Evolutionary conservation across 2,797 vertebrate species (phyloP), one percentile per base, ranked within the genome.

Genomic region (Paguma larvata): DNA sequence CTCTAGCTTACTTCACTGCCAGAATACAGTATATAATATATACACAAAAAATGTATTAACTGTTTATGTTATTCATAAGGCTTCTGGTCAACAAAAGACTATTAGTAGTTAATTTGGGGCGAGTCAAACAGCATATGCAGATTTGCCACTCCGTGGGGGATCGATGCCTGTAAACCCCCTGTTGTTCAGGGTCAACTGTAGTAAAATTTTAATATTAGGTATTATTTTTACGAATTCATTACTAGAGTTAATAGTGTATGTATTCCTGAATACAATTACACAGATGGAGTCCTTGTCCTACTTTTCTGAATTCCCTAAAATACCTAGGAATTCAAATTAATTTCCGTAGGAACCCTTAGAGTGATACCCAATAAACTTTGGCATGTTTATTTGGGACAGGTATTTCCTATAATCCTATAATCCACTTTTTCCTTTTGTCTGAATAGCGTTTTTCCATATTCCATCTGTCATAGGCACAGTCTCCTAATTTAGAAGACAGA

Each of bases 361-460:
- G 6, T 59, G 23, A 53, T 73, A 68, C 23, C 3, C 32, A 77
- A 0, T 75, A 41, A 27, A 44, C 14, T 8, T 27, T 78, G 23
- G 2, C 30, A 79, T 77, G 96, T 96, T 82, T 82, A 23, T 41
- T 68, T 79, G 10, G 9, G 38, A 12, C 6, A 82, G 9, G 3
- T 73, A 4, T 87, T 92, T 92, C 8, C 19, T 84, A 34, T 87
- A 86, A 85, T 83, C 23, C 14, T 27, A 63, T 12, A 93, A 72
- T 89, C 34, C 27, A 78, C 70, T 89, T 85, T 95, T 78, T 30
- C 10, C 32, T 94, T 95, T 70, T 59, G 16, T 53, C 46, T 8
- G n/a, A 93, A 63, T 32, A 56, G 14, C 1, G 53, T 95, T 88
- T 94, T 96, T 25, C 63, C 46, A 11, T 77, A 84, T 84, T 67